Evolutionary conservation across 2,113 vertebrate species (phyloP).

Genomic region (Thinocorus orbignyianus): DNA sequence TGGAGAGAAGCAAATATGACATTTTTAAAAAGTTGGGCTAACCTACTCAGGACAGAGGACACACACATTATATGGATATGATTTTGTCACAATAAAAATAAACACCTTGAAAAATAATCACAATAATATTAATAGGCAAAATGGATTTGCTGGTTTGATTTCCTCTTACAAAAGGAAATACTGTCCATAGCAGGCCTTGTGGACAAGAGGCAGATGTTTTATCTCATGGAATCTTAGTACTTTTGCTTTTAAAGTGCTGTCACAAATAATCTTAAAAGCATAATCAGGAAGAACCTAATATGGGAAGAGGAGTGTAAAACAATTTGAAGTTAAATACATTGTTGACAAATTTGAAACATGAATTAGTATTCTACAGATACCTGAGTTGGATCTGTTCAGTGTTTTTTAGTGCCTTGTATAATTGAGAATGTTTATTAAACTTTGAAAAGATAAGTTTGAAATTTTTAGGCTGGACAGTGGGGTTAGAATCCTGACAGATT

Average conservation of each 20-base stretch:
- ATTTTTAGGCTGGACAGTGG: background rate
- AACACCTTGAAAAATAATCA: background rate
- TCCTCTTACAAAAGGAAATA: background rate
- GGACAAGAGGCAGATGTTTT: background rate
- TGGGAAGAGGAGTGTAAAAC: background rate
- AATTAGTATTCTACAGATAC: background rate
- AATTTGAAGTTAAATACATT: background rate
- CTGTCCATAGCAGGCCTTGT: background rate
- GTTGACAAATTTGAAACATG: background rate
- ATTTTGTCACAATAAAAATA: background rate
- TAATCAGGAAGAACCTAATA: background rate
- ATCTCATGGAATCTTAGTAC: background rate
- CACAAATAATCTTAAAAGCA: background rate
- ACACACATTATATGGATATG: accelerated
- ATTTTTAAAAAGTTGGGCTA: background rate
- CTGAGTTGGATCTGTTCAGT: background rate
- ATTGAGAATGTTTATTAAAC: background rate
- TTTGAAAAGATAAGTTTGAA: background rate
- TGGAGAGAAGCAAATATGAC: background rate
- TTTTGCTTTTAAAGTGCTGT: background rate
- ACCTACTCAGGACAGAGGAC: background rate
- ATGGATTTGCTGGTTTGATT: background rate
- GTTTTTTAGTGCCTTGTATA: background rate
- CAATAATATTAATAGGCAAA: background rate
- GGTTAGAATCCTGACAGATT: background rate